Base-by-base conservation (phyloP, 2,797 vertebrate species). In the Malacoraja senta region DNA sequence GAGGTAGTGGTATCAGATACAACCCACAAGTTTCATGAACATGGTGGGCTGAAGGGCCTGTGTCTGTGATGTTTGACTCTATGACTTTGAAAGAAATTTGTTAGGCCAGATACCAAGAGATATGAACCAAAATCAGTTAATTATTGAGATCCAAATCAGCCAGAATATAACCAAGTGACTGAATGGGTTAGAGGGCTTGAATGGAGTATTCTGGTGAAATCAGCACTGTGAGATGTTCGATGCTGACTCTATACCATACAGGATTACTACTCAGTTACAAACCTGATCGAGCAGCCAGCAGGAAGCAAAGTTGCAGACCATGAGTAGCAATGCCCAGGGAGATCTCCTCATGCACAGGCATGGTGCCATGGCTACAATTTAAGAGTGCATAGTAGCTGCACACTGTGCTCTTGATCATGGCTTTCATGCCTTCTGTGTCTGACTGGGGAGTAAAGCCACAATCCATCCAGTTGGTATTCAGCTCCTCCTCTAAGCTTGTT, bases 211-310 rank as follows among this genome's bases (percentile, higher is more conserved):
- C 44, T 53, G 44, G 44, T 53, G 44, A 53, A 53, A 53, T 53
- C 44, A 53, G 44, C 44, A 53, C 26, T 29, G n/a, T n/a, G 12
- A 32, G 77, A 79, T 79, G n/a, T 12, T 38, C 38, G 13, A 38
- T 80, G 15, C 78, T 80, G 35, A 80, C 32, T 7, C 32, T n/a
- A 80, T 80, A 21, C 32, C 15, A 38, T 19, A 17, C 19, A 3
- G 17, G 13, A 80, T 38, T 80, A 35, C 32, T 35, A 35, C 77
- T 13, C 77, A 79, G 32, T 79, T 35, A 80, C 78, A 19, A 80
- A 80, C 78, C 78, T 80, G 78, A 80, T 19, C 78, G 78, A 80
- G 78, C 78, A 80, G 78, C 78, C 35, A 80, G 32, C 32, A 80
- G 35, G 78, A 80, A 80, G 35, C 78, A 80, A 38, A 80, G 78